Evolutionary conservation across 2,888 invertebrate species (phyloP).

Genomic region (Drosophila affinis): DNA sequence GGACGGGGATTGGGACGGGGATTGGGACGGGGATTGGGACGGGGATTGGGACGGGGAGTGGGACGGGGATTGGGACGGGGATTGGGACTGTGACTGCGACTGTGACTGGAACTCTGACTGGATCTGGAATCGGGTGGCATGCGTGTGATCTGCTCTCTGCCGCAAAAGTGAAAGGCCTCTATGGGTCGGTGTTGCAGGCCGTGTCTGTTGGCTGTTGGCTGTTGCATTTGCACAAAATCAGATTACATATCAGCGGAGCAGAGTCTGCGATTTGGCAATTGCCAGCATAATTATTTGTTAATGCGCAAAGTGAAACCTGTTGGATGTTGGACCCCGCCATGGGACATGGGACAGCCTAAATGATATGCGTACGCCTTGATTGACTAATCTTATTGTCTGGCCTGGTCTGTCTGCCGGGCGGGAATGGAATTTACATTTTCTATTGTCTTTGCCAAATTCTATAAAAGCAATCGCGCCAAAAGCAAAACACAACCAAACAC

Average conservation of each 20-base stretch:
- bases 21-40: conserved; percentile 18
- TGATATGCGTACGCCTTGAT: conserved; percentile 44
- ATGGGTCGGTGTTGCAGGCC: conserved; percentile 57
- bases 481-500: conserved; percentile 14
- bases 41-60: conserved; percentile 8
- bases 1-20: not conserved
- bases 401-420: not conserved
- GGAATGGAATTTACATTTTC: conserved; percentile 56
- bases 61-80: conserved; percentile 17
- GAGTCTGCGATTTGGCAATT: conserved; percentile 65
- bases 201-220: not conserved
- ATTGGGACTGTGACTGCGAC: conserved; percentile 1
- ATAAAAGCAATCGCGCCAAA: conserved; percentile 44
- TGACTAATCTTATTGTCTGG: conserved; percentile 47
- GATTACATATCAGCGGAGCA: conserved; percentile 65
- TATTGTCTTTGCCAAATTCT: conserved; percentile 53
- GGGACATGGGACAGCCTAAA: conserved; percentile 33
- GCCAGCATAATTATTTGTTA: conserved; percentile 53
- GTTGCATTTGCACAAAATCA: conserved; percentile 48
- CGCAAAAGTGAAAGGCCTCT: conserved; percentile 73
- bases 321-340: conserved; percentile 27
- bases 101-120: conserved; percentile 8
- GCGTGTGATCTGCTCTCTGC: conserved; percentile 60
- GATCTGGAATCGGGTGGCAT: conserved; percentile 48
- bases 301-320: conserved; percentile 58